A percentile compares a stretch with the other conserved stretches of the same genome.
phyloP scores from a whole-genome alignment of 2,888 invertebrate genomes.

The Drosophila yooni region DNA sequence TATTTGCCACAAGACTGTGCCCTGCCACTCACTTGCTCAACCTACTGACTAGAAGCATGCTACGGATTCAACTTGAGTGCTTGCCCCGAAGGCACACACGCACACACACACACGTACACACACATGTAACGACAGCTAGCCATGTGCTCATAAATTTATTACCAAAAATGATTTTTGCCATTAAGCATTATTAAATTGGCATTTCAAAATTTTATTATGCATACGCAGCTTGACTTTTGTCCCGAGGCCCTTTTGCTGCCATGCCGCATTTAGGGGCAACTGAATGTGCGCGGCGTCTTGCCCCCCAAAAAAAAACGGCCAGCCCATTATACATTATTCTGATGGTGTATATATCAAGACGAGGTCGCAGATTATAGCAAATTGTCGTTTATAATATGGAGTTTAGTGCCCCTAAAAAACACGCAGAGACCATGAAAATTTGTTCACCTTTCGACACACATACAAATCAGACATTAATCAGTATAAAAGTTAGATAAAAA shows the following conservation, averaged over 20 bases:
- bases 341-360: slow-evolving; percentile 18
- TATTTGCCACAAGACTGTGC: slow-evolving; percentile 67
- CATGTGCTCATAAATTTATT: slow-evolving; percentile 75
- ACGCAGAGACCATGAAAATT: neutral
- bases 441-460: neutral
- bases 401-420: slow-evolving; percentile 8
- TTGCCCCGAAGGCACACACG: slow-evolving; percentile 50
- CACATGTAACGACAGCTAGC: slow-evolving; percentile 16
- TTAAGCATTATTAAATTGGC: slow-evolving; percentile 82
- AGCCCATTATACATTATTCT: slow-evolving; percentile 35
- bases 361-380: slow-evolving; percentile 18
- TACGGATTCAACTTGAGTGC: slow-evolving; percentile 54
- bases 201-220: slow-evolving; percentile 73
- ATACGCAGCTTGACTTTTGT: slow-evolving; percentile 65
- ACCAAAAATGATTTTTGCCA: slow-evolving; percentile 80
- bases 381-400: slow-evolving; percentile 15
- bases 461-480: neutral
- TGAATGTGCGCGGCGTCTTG: slow-evolving; percentile 11
- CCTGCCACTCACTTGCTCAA: neutral
- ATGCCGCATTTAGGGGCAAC: slow-evolving; percentile 14
- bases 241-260: slow-evolving; percentile 37
- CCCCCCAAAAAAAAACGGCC: neutral
- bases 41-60: slow-evolving; percentile 42
- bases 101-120: slow-evolving; percentile 16
- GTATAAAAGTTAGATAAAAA: neutral